These are phyloP conservation scores for Tautogolabrus adspersus DNA, from an alignment of 2,113 vertebrate species.

Conservation along the genomic window DNA sequence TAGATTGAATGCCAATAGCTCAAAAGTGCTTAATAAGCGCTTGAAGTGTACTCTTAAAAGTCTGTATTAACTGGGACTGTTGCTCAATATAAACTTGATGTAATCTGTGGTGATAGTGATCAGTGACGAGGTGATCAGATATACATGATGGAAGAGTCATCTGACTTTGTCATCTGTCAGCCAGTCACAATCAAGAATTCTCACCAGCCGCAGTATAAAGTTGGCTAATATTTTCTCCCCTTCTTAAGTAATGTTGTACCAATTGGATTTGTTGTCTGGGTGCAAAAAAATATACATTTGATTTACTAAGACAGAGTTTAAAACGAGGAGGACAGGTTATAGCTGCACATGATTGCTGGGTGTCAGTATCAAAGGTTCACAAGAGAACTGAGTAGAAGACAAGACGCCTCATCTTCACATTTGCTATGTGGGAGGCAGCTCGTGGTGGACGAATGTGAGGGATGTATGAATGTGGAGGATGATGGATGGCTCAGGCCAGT, in stretches of 20 bases:
- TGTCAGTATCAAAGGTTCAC: conserved; percentile 55
- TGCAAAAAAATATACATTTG: too few species aligned
- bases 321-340: not conserved
- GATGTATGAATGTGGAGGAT: conserved; percentile 71
- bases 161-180: not conserved
- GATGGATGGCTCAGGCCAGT: conserved; percentile 50
- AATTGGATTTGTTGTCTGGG: too few species aligned
- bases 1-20: too few species aligned
- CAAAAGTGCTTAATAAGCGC: too few species aligned
- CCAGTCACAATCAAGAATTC: not conserved
- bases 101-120: not conserved
- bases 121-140: not conserved
- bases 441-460: conserved; percentile 69
- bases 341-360: conserved; percentile 8
- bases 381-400: conserved; percentile 51
- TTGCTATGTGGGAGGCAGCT: conserved; percentile 78
- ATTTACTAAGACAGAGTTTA: conserved; percentile 1
- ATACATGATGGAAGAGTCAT: not conserved
- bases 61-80: too few species aligned
- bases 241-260: not conserved
- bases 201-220: not conserved
- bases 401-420: conserved; percentile 69
- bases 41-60: too few species aligned
- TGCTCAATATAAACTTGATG: not conserved
- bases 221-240: not conserved